Percentiles rank a stretch among this genome's conserved stretches.
phyloP scores from a whole-genome alignment of 2,888 invertebrate genomes.

The Macrophya alboannulata region DNA sequence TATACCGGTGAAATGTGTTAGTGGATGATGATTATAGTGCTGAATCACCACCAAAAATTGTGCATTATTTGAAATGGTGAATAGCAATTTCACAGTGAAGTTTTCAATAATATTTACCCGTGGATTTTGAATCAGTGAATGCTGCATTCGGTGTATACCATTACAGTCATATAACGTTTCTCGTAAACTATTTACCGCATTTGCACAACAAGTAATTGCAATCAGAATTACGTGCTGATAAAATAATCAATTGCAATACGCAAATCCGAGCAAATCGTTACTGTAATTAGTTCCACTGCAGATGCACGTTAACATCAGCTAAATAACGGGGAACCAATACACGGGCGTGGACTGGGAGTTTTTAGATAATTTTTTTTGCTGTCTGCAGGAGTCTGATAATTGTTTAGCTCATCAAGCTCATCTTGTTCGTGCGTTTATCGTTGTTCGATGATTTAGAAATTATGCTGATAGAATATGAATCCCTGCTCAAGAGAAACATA shows the following conservation, averaged over 20 bases:
- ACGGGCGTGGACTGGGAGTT: not conserved
- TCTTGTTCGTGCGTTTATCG: not conserved
- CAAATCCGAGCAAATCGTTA: slow-evolving; percentile 31
- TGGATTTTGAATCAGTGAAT: not conserved
- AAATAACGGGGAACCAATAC: slow-evolving; percentile 1
- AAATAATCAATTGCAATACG: slow-evolving; percentile 42
- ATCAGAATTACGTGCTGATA: slow-evolving; percentile 44
- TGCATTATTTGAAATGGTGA: not conserved
- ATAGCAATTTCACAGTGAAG: not conserved
- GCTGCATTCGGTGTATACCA: not conserved
- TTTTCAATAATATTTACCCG: not conserved
- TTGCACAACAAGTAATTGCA: slow-evolving; percentile 39
- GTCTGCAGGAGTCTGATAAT: not conserved
- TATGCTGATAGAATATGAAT: not conserved
- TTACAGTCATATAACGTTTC: not conserved
- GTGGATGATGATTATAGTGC: not conserved
- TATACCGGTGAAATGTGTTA: not conserved
- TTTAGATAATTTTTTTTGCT: no score
- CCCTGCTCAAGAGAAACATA: not conserved
- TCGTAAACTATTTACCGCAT: slow-evolving; percentile 20
- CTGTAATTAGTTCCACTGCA: slow-evolving; percentile 29
- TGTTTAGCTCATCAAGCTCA: not conserved
- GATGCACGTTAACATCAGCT: not conserved
- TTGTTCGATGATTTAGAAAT: not conserved
- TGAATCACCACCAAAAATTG: not conserved